Conservation (phyloP, 2,113 vertebrate species). For the Benitochromis conjunctus region DNA sequence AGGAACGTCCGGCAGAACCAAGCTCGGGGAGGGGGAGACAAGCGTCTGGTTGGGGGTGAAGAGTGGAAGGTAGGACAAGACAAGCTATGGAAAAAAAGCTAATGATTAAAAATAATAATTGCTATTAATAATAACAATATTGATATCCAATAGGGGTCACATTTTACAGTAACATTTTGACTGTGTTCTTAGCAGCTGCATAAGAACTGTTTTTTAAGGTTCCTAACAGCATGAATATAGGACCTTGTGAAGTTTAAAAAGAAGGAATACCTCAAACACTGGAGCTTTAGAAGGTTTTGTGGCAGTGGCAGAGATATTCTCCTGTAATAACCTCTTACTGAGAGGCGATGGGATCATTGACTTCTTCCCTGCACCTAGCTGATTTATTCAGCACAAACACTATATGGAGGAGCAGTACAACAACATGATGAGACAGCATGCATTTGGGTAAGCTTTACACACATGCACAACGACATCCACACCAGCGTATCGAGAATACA, state of each 20-base stretch:
- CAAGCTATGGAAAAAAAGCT: neutral
- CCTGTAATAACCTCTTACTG: neutral
- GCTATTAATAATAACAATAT: neutral
- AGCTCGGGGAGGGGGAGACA: neutral
- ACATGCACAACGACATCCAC: neutral
- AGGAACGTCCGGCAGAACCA: neutral
- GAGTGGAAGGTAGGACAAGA: neutral
- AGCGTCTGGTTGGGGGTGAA: neutral
- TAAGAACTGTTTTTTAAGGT: neutral
- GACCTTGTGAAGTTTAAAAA: neutral
- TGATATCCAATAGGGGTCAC: neutral
- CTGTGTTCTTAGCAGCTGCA: neutral
- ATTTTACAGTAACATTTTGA: neutral
- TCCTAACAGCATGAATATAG: neutral
- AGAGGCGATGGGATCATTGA: neutral
- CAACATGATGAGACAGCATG: constrained; percentile 11
- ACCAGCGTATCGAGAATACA: neutral
- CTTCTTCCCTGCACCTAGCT: neutral
- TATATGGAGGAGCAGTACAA: neutral
- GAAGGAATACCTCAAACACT: neutral
- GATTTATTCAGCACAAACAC: constrained; percentile 28
- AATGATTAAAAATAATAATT: neutral
- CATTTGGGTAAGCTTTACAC: neutral
- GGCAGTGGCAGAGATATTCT: neutral
- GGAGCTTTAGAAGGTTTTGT: neutral